Evolutionary conservation across 2,113 vertebrate genomes (phyloP).

Genomic region (Mobula birostris): DNA sequence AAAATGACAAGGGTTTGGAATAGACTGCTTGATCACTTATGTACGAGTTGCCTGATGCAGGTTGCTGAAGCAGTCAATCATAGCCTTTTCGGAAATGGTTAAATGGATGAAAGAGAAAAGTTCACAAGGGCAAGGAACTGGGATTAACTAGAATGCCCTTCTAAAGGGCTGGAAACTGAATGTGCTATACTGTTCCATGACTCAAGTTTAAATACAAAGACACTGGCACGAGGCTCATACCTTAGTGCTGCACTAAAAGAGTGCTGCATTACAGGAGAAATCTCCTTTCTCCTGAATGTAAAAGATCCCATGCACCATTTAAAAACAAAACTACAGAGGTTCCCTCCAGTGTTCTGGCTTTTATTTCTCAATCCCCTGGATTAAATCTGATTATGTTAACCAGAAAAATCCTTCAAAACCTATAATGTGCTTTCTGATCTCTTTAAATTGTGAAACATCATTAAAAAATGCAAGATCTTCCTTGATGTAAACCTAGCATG

Average conservation of each 20-base stretch:
- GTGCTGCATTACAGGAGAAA: background rate
- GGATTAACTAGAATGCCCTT: too few species aligned
- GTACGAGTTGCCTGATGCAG: too few species aligned
- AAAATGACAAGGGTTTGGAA: too few species aligned
- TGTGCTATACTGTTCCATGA: too few species aligned
- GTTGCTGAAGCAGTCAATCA: too few species aligned
- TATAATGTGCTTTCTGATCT: background rate
- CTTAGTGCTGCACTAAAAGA: background rate
- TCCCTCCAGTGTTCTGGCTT: background rate
- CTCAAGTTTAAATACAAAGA: background rate
- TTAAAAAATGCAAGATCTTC: background rate
- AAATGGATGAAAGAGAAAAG: too few species aligned
- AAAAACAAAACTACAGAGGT: background rate
- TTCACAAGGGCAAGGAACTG: too few species aligned
- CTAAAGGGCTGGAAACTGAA: too few species aligned
- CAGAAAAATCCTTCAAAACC: background rate
- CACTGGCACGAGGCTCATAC: background rate
- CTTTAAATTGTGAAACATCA: background rate
- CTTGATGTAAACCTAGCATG: too few species aligned
- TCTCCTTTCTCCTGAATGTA: background rate
- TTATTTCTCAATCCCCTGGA: background rate
- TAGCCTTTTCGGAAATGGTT: too few species aligned
- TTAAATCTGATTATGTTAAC: background rate
- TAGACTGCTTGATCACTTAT: too few species aligned
- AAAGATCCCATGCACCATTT: background rate